Evolutionary conservation across 2,888 invertebrate genomes (phyloP).

Genomic region (Phorcus lineatus): DNA sequence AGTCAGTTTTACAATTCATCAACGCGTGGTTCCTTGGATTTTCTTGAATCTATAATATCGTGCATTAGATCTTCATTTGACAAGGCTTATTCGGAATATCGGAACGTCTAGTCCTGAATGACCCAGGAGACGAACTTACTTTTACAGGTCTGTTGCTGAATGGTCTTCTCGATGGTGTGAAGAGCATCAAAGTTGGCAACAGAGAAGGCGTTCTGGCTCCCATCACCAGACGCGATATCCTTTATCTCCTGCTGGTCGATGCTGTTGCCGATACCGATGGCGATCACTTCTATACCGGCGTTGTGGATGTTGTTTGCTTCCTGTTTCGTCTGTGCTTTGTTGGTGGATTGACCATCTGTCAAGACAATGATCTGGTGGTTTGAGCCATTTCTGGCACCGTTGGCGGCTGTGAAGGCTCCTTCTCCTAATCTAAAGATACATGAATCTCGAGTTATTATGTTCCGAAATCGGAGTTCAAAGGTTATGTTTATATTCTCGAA

Average conservation of each 20-base stretch:
- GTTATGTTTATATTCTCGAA: too few relatives aligned
- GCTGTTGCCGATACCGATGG: slow-evolving; percentile 50
- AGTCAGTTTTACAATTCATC: too few relatives aligned
- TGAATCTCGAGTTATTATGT: too few relatives aligned
- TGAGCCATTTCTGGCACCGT: slow-evolving; percentile 46
- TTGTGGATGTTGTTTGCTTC: slow-evolving; percentile 44
- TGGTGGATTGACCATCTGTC: slow-evolving; percentile 60
- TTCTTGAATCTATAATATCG: too few relatives aligned
- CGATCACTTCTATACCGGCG: slow-evolving; percentile 47
- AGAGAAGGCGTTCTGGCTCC: slow-evolving; percentile 44
- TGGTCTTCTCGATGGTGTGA: slow-evolving; percentile 45
- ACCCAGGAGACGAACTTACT: neutral
- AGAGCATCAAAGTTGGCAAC: slow-evolving; percentile 52
- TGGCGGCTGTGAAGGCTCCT: slow-evolving; percentile 35
- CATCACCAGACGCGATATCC: slow-evolving; percentile 48
- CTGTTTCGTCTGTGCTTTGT: slow-evolving; percentile 41
- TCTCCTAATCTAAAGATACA: slow-evolving; percentile 6
- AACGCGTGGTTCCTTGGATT: too few relatives aligned
- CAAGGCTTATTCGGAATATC: too few relatives aligned
- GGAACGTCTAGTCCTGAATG: too few relatives aligned
- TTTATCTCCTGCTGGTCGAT: slow-evolving; percentile 44
- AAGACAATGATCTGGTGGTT: slow-evolving; percentile 61
- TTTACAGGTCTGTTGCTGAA: slow-evolving; percentile 49
- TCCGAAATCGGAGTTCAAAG: too few relatives aligned
- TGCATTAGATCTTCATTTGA: too few relatives aligned